A percentile compares a stretch with the other conserved stretches of the same genome.
These are phyloP conservation scores for Zaprionus vittiger DNA, from an alignment of 1,140 invertebrate species.

Conservation along the genomic window DNA sequence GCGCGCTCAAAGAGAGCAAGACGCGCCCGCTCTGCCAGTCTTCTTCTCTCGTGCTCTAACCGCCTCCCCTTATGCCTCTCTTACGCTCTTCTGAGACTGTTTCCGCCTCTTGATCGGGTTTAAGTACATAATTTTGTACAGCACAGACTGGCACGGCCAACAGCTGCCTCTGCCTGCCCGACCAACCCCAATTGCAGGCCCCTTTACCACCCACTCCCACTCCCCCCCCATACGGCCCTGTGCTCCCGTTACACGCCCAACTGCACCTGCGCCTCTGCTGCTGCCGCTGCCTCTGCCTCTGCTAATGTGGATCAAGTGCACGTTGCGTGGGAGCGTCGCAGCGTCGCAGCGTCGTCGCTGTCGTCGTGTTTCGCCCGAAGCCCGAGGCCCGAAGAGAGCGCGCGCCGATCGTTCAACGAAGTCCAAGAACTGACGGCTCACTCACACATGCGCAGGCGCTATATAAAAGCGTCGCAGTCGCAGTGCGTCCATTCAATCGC, in stretches of 20 bases:
- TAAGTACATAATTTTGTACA: conserved; percentile 22
- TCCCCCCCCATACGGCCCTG: background rate
- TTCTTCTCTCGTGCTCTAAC: background rate
- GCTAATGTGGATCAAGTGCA: conserved; percentile 48
- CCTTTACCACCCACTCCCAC: background rate
- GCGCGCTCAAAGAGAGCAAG: background rate
- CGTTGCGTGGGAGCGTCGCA: conserved; percentile 39
- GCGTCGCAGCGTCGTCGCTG: conserved; percentile 6
- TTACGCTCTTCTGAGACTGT: background rate
- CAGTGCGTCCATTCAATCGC: conserved; percentile 48
- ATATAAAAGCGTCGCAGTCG: conserved; percentile 46
- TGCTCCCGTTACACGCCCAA: conserved; percentile 1
- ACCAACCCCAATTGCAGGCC: background rate
- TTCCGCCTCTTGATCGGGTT: conserved; percentile 12
- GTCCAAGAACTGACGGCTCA: conserved; percentile 40
- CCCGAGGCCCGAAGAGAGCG: conserved; percentile 31
- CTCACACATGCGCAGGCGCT: conserved; percentile 34
- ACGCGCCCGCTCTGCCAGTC: background rate
- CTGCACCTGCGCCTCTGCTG: background rate
- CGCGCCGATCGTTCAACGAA: conserved; percentile 12
- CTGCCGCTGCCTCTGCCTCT: background rate
- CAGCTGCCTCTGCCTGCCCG: conserved; percentile 15
- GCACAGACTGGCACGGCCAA: conserved; percentile 29
- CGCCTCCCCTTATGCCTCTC: background rate
- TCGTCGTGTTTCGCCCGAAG: conserved; percentile 3